Evolutionary conservation across 2,888 invertebrate genomes (phyloP), one percentile per base, ranked within the genome.

Genomic region (Augiades crinisus): DNA sequence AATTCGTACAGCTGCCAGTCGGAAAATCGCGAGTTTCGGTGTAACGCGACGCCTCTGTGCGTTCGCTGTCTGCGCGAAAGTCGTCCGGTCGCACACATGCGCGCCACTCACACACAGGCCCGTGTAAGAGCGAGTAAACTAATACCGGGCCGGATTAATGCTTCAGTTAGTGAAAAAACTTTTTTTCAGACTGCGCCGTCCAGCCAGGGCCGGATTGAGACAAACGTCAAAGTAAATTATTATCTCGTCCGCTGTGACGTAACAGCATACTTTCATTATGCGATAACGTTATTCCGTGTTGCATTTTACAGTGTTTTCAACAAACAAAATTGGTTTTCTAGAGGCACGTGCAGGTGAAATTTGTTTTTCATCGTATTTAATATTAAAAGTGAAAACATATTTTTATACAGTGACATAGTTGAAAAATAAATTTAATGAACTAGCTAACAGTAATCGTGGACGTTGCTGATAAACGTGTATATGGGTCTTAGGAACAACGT

Each of bases 81-180:
- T 88, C 87, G 83, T 72, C 74, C 84, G 78, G 82, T 69, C 65
- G 75, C 84, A 80, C 85, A 86, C 85, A 80, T 68, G 69, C 70
- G 65, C 62, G 56, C 59, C 53, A 54, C 69, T 69, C 80, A 74
- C 78, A 82, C 83, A 84, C 72, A 78, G 71, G 57, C 67, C 64
- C 70, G 63, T 72, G 78, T 78, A 78, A 82, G 80, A 81, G 86
- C 84, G 82, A 77, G 89, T 88, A 88, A 89, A 90, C 89, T 90
- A 89, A 90, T 90, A 89, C 89, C 85, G 71, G 81, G 80, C 84
- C 78, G 87, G 89, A 89, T 89, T 89, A 89, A 89, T 89, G 88
- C 89, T 88, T 88, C 89, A 90, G 89, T 90, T 89, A 88, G 89
- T 89, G 88, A 90, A 90, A 88, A 89, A 90, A 86, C 78, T 85